Conservation (phyloP, 2,797 vertebrate species). For the Toxotes lorentzi region DNA sequence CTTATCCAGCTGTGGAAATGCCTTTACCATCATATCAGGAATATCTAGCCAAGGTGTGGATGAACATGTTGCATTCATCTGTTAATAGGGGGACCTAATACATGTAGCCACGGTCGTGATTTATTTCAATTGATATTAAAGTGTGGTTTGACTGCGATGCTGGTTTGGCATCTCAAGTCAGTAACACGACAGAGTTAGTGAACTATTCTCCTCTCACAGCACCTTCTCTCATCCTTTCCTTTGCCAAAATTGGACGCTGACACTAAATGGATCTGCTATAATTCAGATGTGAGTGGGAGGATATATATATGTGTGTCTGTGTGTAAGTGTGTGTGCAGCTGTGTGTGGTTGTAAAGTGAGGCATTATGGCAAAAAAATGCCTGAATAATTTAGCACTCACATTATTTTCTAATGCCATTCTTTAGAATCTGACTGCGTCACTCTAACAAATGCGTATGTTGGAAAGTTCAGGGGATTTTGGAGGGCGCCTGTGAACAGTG, state of each 20-base stretch:
- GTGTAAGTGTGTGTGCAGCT: constrained; percentile 53
- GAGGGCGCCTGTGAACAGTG: constrained; percentile 78
- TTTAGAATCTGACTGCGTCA: constrained; percentile 78
- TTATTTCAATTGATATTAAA: constrained; percentile 92
- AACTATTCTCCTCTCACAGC: constrained; percentile 50
- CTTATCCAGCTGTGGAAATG: constrained; percentile 79
- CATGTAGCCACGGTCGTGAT: constrained; percentile 83
- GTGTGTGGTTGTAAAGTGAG: constrained; percentile 78
- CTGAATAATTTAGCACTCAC: constrained; percentile 85
- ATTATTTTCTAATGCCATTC: constrained; percentile 85
- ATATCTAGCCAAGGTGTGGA: constrained; percentile 87
- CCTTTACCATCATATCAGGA: constrained; percentile 79
- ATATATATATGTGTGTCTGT: constrained; percentile 69
- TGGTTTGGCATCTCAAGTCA: constrained; percentile 82
- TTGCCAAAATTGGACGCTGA: constrained; percentile 86
- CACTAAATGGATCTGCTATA: constrained; percentile 87
- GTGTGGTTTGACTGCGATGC: constrained; percentile 81
- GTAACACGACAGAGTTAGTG: constrained; percentile 82
- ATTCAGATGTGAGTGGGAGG: constrained; percentile 80
- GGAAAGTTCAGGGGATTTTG: constrained; percentile 81
- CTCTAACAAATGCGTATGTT: constrained; percentile 80
- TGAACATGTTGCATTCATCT: constrained; percentile 84
- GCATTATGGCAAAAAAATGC: constrained; percentile 76
- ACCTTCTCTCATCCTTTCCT: constrained; percentile 61
- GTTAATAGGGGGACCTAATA: constrained; percentile 79